A percentile compares a stretch with the other conserved stretches of the same genome.
phyloP scores from a whole-genome alignment of 2,113 vertebrate genomes.

The Lophochroa leadbeateri region DNA sequence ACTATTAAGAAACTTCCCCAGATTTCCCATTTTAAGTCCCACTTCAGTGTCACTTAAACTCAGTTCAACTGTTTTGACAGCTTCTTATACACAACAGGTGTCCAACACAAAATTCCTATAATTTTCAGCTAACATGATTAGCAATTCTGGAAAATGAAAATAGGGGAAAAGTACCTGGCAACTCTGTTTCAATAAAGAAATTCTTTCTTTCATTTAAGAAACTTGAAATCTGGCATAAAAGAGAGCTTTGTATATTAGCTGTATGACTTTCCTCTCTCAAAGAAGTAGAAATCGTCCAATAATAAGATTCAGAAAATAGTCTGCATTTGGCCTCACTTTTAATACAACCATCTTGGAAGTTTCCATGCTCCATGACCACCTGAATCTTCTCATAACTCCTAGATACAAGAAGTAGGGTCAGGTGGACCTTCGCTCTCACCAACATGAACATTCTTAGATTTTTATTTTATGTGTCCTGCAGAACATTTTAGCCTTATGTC shows the following conservation, averaged over 20 bases:
- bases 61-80: background rate
- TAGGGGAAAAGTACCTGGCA: background rate
- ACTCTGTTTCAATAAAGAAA: background rate
- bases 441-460: background rate
- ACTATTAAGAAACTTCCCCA: background rate
- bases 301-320: background rate
- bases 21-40: background rate
- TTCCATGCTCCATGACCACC: background rate
- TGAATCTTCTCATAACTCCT: background rate
- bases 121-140: background rate
- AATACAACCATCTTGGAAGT: background rate
- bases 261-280: background rate
- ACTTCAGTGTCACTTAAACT: background rate
- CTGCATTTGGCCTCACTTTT: background rate
- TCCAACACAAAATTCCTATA: background rate
- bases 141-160: background rate
- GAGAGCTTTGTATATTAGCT: background rate
- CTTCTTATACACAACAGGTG: background rate
- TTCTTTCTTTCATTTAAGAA: background rate
- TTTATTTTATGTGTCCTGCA: background rate
- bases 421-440: background rate
- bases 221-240: background rate
- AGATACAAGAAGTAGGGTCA: background rate
- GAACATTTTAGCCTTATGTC: background rate
- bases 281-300: background rate